Evolutionary conservation across 2,888 invertebrate species (phyloP).

Genomic region (Lamellibrachia satsuma): DNA sequence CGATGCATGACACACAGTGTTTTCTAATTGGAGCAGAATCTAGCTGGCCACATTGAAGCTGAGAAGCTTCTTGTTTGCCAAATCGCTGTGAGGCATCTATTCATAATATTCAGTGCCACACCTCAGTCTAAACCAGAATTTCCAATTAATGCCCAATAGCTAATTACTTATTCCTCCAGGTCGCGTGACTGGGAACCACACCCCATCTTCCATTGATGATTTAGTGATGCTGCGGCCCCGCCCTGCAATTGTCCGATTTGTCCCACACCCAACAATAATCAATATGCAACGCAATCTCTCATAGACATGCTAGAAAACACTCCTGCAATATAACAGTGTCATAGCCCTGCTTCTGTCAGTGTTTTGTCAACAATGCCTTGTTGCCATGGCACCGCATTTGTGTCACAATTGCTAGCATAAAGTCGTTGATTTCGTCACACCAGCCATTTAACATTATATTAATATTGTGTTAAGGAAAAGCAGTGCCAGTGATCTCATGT

Average conservation of each 20-base stretch:
- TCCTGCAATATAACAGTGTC: background rate
- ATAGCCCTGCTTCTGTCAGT: background rate
- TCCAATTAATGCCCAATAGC: background rate
- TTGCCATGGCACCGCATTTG: background rate
- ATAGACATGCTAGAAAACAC: background rate
- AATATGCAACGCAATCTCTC: background rate
- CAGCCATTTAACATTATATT: background rate
- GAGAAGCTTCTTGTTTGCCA: background rate
- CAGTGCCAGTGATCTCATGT: background rate
- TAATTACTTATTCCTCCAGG: background rate
- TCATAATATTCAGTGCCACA: background rate
- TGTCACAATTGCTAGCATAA: background rate
- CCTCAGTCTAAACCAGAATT: constrained; percentile 3
- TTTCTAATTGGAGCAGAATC: background rate
- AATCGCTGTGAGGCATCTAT: background rate
- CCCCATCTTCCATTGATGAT: background rate
- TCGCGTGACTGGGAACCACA: background rate
- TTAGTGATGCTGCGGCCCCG: background rate
- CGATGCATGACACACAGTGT: background rate
- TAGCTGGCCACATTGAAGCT: background rate
- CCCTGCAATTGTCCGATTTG: background rate
- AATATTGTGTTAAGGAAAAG: background rate
- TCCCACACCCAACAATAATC: background rate
- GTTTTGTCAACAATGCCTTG: constrained; percentile 1
- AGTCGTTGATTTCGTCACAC: background rate